A percentile compares a stretch with the other conserved stretches of the same genome.
Evolutionary conservation across 2,888 invertebrate species (phyloP).

Genomic region (Agrochola circellaris): DNA sequence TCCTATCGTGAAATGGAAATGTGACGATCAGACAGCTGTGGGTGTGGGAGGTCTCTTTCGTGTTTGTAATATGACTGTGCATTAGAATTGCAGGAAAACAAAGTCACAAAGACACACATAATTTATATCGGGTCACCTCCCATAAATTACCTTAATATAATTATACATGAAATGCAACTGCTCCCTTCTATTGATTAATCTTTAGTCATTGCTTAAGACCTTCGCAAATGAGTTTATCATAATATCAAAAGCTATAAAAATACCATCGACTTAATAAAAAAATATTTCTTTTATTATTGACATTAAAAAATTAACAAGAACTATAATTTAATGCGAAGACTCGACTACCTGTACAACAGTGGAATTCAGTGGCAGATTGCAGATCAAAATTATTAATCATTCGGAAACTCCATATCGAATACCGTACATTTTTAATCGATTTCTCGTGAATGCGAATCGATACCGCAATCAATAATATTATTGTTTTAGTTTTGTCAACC

Average conservation of each 20-base stretch:
- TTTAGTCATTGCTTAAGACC: slow-evolving; percentile 31
- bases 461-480: slow-evolving; percentile 68
- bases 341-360: slow-evolving; percentile 81
- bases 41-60: not conserved
- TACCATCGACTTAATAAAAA: slow-evolving; percentile 54
- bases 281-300: slow-evolving; percentile 55
- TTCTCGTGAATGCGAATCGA: slow-evolving; percentile 72
- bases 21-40: not conserved
- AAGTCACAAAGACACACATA: slow-evolving; percentile 1
- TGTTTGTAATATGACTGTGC: not conserved
- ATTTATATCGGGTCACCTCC: slow-evolving; percentile 14
- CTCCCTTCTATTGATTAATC: slow-evolving; percentile 39
- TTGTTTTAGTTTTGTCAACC: slow-evolving; percentile 64
- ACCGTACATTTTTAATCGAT: slow-evolving; percentile 80
- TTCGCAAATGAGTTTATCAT: slow-evolving; percentile 61
- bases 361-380: slow-evolving; percentile 89
- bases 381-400: slow-evolving; percentile 86
- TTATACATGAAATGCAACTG: slow-evolving; percentile 37
- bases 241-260: slow-evolving; percentile 65
- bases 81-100: slow-evolving; percentile 15
- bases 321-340: slow-evolving; percentile 78
- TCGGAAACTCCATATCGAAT: slow-evolving; percentile 81
- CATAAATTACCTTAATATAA: slow-evolving; percentile 34
- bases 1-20: not conserved
- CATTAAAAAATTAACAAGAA: slow-evolving; percentile 67